Evolutionary conservation across 2,888 invertebrate species (phyloP).

Genomic region (Limnephilus marmoratus): DNA sequence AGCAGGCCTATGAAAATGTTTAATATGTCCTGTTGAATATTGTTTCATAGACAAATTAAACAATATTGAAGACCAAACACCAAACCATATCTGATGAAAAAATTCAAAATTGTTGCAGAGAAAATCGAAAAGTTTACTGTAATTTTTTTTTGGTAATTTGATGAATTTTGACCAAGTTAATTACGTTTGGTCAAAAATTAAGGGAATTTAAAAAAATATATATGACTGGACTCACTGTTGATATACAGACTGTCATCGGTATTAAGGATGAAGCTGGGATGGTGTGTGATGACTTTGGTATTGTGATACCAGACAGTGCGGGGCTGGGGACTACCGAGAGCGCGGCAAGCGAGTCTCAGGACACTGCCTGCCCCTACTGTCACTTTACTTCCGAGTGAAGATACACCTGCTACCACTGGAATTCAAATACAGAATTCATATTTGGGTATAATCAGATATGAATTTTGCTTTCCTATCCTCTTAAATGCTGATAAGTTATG

Average conservation of each 20-base stretch:
- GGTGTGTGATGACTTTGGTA: slow-evolving; percentile 76
- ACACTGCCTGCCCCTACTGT: slow-evolving; percentile 74
- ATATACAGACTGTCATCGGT: slow-evolving; percentile 75
- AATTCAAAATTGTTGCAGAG: not conserved
- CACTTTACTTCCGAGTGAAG: slow-evolving; percentile 77
- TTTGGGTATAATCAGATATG: not conserved
- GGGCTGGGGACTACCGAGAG: slow-evolving; percentile 75
- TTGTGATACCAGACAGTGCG: slow-evolving; percentile 77
- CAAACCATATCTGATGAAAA: not conserved
- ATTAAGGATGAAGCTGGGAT: slow-evolving; percentile 75
- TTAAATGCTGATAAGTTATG: not conserved
- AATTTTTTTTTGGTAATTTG: too few relatives aligned
- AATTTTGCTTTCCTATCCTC: not conserved
- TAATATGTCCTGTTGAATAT: too few relatives aligned
- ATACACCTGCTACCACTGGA: slow-evolving; percentile 80
- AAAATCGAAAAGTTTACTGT: too few relatives aligned
- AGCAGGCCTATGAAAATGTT: too few relatives aligned
- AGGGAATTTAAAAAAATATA: not conserved
- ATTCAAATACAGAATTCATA: not conserved
- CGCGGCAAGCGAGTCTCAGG: slow-evolving; percentile 72
- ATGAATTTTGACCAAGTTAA: not conserved
- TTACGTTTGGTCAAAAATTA: not conserved
- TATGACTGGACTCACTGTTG: slow-evolving; percentile 69
- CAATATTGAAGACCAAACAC: not conserved
- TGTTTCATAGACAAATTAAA: not conserved